Conservation (phyloP, 2,888 invertebrate genomes). For the Xanthia togata region DNA sequence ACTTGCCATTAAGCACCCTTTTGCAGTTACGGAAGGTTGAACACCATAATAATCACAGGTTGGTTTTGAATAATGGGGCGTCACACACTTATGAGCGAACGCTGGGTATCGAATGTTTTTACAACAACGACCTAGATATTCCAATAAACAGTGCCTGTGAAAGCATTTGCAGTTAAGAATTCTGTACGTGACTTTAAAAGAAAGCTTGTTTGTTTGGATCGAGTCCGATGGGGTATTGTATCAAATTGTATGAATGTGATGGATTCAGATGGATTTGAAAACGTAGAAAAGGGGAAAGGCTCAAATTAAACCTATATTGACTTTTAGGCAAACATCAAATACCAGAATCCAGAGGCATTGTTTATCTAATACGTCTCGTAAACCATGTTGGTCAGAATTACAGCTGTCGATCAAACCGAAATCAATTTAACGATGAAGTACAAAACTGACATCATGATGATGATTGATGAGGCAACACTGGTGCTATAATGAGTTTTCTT, state of each 20-base stretch:
- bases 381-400: constrained; percentile 55
- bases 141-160: constrained; percentile 49
- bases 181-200: constrained; percentile 34
- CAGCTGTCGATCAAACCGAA: constrained; percentile 55
- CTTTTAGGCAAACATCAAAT: constrained; percentile 4
- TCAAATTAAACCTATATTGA: constrained; percentile 26
- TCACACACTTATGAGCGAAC: constrained; percentile 50
- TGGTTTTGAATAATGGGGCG: constrained; percentile 55
- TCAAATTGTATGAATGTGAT: neutral
- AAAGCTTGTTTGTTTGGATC: constrained; percentile 32
- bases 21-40: constrained; percentile 56
- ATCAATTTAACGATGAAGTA: constrained; percentile 57
- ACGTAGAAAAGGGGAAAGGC: neutral
- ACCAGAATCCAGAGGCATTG: constrained; percentile 26
- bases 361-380: constrained; percentile 51
- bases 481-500: constrained; percentile 59
- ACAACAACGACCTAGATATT: constrained; percentile 64
- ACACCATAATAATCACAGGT: constrained; percentile 62
- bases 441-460: constrained; percentile 45
- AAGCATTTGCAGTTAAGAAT: constrained; percentile 34
- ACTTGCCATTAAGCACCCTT: constrained; percentile 54
- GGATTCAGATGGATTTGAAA: neutral
- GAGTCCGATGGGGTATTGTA: neutral
- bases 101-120: constrained; percentile 52
- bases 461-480: constrained; percentile 59